Evolutionary conservation across 1,140 invertebrate species (phyloP).

Genomic region (Pseudomyrmex flavicornis): DNA sequence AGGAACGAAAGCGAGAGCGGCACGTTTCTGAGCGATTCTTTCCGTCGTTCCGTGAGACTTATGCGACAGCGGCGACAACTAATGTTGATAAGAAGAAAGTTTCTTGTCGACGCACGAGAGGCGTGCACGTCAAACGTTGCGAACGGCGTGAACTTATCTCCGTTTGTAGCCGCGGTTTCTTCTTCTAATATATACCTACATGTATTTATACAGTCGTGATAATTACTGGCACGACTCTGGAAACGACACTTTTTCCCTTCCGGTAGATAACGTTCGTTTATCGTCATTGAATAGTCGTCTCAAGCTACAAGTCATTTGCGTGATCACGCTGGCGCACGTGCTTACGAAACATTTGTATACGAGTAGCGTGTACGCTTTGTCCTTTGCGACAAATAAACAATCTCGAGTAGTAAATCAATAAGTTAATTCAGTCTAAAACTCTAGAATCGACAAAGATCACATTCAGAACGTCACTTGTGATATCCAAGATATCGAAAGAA

Average conservation of each 20-base stretch:
- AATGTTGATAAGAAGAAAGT: slow-evolving; percentile 26
- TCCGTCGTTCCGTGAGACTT: neutral
- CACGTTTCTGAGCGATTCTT: neutral
- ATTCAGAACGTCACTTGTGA: too few species aligned
- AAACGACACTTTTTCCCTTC: slow-evolving; percentile 11
- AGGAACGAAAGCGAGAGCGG: neutral
- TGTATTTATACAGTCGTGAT: neutral
- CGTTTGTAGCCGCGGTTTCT: slow-evolving; percentile 26
- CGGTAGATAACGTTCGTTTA: slow-evolving; percentile 42
- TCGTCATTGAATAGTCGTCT: neutral
- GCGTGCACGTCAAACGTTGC: slow-evolving; percentile 8
- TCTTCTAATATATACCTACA: neutral
- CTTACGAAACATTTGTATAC: neutral
- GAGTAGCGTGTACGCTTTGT: neutral
- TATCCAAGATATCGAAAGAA: too few species aligned
- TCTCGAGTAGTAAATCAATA: too few species aligned
- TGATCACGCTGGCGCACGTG: too few species aligned
- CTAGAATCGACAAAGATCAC: too few species aligned
- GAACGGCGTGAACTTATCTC: slow-evolving; percentile 12
- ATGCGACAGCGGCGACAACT: slow-evolving; percentile 1
- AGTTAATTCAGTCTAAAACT: too few species aligned
- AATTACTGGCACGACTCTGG: neutral
- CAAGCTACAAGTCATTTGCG: neutral
- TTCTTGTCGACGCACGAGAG: neutral
- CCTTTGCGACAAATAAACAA: neutral